Conservation (phyloP, 2,888 invertebrate genomes). For the Spatulosminthurus flaviceps region DNA sequence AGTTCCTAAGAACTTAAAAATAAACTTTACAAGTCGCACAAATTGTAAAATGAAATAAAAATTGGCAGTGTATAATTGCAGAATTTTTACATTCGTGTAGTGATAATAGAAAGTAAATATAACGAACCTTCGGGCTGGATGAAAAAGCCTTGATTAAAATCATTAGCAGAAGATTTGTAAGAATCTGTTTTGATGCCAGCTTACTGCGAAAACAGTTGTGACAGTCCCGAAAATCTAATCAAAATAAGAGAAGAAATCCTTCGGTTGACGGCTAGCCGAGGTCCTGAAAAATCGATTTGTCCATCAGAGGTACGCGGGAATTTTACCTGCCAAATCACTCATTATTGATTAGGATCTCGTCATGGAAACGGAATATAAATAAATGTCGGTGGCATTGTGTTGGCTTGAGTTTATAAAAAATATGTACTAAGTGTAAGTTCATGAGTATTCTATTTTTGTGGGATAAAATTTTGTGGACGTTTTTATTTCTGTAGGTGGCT, state of each 20-base stretch:
- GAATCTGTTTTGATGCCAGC: constrained; percentile 1
- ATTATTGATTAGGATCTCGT: not conserved
- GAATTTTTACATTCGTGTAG: too few relatives aligned
- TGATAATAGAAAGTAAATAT: too few relatives aligned
- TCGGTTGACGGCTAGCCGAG: constrained; percentile 29
- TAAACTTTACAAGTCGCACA: too few relatives aligned
- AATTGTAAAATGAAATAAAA: not conserved
- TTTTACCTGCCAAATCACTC: not conserved
- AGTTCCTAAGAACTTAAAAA: too few relatives aligned
- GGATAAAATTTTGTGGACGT: not conserved
- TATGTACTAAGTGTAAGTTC: too few relatives aligned
- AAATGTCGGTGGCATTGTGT: not conserved
- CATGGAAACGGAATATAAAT: not conserved
- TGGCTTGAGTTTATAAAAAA: too few relatives aligned
- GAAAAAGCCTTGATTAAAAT: not conserved
- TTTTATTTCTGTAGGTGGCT: constrained; percentile 34
- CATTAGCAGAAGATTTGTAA: not conserved
- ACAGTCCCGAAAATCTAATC: not conserved
- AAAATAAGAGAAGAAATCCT: constrained; percentile 34
- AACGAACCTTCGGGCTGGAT: not conserved
- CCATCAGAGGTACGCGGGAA: constrained; percentile 36
- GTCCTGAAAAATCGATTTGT: constrained; percentile 43
- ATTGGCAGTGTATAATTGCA: not conserved
- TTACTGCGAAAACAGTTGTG: constrained; percentile 22
- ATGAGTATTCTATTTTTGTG: too few relatives aligned